These are phyloP conservation scores for Cheilosia variabilis DNA, from an alignment of 2,888 invertebrate genomes.

Conservation along the genomic window DNA sequence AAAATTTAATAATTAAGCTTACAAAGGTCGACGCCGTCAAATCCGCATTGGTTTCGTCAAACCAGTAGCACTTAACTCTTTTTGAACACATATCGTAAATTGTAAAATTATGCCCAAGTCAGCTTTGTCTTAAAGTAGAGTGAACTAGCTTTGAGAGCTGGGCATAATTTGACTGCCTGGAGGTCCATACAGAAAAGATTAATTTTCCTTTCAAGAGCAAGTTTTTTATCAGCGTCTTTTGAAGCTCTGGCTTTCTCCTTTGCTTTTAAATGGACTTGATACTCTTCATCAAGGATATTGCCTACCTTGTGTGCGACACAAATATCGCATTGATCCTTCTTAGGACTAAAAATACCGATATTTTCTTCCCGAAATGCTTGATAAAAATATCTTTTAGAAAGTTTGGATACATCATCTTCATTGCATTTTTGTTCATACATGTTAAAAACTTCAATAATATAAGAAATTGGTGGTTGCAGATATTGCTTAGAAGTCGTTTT, in stretches of 20 bases:
- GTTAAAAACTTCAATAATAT: too few species aligned
- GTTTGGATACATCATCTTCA: too few species aligned
- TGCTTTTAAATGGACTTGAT: too few species aligned
- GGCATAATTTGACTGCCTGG: background rate
- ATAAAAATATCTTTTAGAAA: background rate
- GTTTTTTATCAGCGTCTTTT: conserved; percentile 13
- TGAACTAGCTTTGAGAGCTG: conserved; percentile 2
- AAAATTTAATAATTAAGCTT: too few species aligned
- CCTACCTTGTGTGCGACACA: conserved; percentile 10
- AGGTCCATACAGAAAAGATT: background rate
- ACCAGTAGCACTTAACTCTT: too few species aligned
- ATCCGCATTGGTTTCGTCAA: too few species aligned
- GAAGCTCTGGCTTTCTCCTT: too few species aligned
- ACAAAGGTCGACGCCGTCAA: too few species aligned
- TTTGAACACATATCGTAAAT: too few species aligned
- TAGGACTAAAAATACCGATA: conserved; percentile 5
- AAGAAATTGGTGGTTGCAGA: too few species aligned
- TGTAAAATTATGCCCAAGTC: background rate
- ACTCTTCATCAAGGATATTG: conserved; percentile 6
- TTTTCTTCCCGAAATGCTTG: conserved; percentile 7
- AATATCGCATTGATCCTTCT: conserved; percentile 12
- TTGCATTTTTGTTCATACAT: too few species aligned
- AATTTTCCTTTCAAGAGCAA: conserved; percentile 1
- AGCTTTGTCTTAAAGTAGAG: conserved; percentile 5
- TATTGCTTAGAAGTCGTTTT: too few species aligned